Base-by-base conservation (phyloP, 1,140 invertebrate genomes). In the Plodia interpunctella region DNA sequence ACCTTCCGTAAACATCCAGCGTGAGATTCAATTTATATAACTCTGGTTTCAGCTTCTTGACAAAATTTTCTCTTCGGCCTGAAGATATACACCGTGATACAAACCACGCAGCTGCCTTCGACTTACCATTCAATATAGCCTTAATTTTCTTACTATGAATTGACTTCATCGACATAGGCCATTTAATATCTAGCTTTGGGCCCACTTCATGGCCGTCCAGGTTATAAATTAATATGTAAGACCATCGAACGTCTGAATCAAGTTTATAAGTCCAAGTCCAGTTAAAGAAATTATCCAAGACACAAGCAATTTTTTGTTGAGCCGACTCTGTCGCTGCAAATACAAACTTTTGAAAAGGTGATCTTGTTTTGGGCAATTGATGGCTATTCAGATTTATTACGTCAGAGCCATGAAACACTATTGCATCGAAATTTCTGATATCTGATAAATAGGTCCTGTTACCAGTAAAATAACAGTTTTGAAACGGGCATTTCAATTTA, bases 1-100 rank as follows among this genome's bases (percentile, higher is more conserved):
- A 96, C 0, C 32, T 64, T n/a, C 94, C 94, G 68, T 91, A 95
- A 20, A 93, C 86, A 72, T 94, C 93, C 2, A 95, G 90, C 10
- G 19, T 49, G 30, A 65, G 59, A 13, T 50, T 55, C 13, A 63
- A 68, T 15, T 60, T 62, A 2, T 72, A 44, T 49, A 94, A 89
- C 61, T 91, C 80, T 30, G 90, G 89, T 15, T 85, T 60, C 2
- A 95, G 78, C 62, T 93, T 79, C 21, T 75, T 54, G 1, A 91
- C 92, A 68, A 92, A 94, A 0, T 78, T 55, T 60, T 91, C 77
- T 2, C 94, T 79, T 2, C 78, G 76, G 59, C 91, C 91, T 3
- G 62, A 57, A 0, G 91, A 84, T 0, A 66, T n/a, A 69, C 93
- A 94, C 70, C 94, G 92, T 57, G 91, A 91, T 5, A 92, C 91